Percentiles rank a stretch among this genome's conserved stretches.
Conservation (phyloP, 2,888 invertebrate genomes). For the Danaus chrysippus region DNA sequence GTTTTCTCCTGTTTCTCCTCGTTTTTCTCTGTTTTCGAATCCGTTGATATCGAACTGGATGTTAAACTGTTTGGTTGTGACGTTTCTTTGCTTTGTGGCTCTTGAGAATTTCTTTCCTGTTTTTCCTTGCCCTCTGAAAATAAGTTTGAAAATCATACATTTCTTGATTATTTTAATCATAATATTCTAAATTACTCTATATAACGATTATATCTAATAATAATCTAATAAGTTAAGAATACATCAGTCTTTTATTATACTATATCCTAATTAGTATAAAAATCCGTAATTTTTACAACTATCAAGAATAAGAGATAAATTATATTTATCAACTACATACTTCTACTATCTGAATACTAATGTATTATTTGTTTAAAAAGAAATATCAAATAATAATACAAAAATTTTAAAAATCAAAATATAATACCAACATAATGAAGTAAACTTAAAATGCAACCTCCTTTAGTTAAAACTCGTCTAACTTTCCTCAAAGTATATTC, state of each 20-base stretch:
- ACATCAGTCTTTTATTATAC: too few species aligned
- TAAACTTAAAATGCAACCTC: constrained; percentile 32
- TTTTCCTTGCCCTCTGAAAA: constrained; percentile 58
- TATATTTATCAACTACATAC: too few species aligned
- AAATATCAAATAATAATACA: background rate
- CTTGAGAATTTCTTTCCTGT: constrained; percentile 59
- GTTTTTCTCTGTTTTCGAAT: constrained; percentile 55
- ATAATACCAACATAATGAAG: constrained; percentile 28
- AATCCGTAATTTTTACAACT: too few species aligned
- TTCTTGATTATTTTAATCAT: too few species aligned
- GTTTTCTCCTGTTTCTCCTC: constrained; percentile 33
- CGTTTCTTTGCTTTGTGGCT: constrained; percentile 62
- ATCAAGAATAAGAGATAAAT: too few species aligned
- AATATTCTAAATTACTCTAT: background rate
- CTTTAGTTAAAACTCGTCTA: constrained; percentile 11
- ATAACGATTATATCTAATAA: background rate
- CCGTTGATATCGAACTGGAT: constrained; percentile 66
- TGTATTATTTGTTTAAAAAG: background rate
- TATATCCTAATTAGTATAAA: too few species aligned
- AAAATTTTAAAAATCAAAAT: constrained; percentile 13
- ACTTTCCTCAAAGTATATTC: constrained; percentile 22
- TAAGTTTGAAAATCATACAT: background rate
- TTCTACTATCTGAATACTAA: too few species aligned
- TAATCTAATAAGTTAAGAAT: background rate
- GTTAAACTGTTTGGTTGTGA: constrained; percentile 69